These are phyloP conservation scores for Tapirus indicus DNA, from an alignment of 2,797 vertebrate genomes.

Conservation along the genomic window DNA sequence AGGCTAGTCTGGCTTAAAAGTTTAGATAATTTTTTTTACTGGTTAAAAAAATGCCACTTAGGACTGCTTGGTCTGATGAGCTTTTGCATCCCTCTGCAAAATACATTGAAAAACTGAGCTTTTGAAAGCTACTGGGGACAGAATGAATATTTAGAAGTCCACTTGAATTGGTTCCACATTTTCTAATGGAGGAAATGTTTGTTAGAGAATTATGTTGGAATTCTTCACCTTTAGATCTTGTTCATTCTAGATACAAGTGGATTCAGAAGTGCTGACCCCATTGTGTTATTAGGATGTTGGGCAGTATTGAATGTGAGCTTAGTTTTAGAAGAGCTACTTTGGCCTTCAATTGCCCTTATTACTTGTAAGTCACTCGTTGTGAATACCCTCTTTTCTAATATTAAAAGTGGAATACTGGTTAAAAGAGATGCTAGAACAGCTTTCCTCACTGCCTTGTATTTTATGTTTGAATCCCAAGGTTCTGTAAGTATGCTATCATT, in stretches of 20 bases:
- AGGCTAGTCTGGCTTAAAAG: slow-evolving; percentile 6
- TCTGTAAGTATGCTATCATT: neutral
- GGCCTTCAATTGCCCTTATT: slow-evolving; percentile 13
- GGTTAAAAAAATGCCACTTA: neutral
- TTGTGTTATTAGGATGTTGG: neutral
- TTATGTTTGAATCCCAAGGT: slow-evolving; percentile 41
- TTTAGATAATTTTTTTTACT: neutral
- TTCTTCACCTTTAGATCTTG: slow-evolving; percentile 5
- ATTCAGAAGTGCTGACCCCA: slow-evolving; percentile 14
- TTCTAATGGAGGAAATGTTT: slow-evolving; percentile 63
- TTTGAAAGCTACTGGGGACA: slow-evolving; percentile 31
- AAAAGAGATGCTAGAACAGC: slow-evolving; percentile 29
- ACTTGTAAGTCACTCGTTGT: slow-evolving; percentile 27
- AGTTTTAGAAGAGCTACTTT: slow-evolving; percentile 49
- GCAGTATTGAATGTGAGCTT: slow-evolving; percentile 28
- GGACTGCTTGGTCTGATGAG: neutral
- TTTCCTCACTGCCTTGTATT: slow-evolving; percentile 29
- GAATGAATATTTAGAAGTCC: slow-evolving; percentile 35
- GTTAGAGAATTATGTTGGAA: slow-evolving; percentile 30
- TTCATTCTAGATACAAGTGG: slow-evolving; percentile 34
- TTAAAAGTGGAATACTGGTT: slow-evolving; percentile 25
- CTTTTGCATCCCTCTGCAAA: slow-evolving; percentile 43
- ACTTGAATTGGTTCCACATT: slow-evolving; percentile 38
- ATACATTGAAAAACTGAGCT: neutral
- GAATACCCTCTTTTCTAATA: slow-evolving; percentile 30